Conservation (phyloP, 2,888 invertebrate genomes). For the Apantesis nais region DNA sequence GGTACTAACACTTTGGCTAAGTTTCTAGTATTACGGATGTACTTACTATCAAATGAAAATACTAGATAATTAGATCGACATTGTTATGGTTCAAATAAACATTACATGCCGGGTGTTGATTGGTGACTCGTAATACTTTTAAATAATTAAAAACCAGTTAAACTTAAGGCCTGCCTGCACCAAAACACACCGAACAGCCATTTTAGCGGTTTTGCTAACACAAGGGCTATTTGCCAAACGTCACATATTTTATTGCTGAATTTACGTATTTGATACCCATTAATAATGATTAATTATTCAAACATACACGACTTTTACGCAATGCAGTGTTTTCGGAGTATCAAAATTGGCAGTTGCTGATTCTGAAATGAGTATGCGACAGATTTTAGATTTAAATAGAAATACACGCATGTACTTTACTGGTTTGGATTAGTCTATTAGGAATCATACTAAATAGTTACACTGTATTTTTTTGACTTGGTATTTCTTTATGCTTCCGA, state of each 20-base stretch:
- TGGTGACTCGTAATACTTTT: not conserved
- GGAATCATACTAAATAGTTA: not conserved
- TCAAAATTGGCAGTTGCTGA: not conserved
- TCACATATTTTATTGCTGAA: not conserved
- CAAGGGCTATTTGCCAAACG: not conserved
- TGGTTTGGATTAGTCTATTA: not conserved
- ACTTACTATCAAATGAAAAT: not conserved
- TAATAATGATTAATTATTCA: not conserved
- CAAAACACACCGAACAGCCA: not conserved
- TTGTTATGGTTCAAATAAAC: not conserved
- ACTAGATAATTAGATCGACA: not conserved
- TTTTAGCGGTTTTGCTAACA: not conserved
- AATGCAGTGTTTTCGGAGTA: not conserved
- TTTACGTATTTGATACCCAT: not conserved
- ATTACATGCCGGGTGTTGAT: not conserved
- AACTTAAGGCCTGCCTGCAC: not conserved
- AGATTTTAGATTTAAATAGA: not conserved
- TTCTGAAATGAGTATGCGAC: not conserved
- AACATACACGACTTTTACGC: not conserved
- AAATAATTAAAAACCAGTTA: not conserved
- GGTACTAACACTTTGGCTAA: not conserved
- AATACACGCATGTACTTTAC: not conserved
- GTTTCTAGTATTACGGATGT: not conserved
- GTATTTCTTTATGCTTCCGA: not conserved
- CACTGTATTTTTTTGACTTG: not conserved